Percentiles rank a stretch among this genome's conserved stretches.
Evolutionary conservation across 2,113 vertebrate species (phyloP).

Genomic region (Oncorhynchus clarkii): DNA sequence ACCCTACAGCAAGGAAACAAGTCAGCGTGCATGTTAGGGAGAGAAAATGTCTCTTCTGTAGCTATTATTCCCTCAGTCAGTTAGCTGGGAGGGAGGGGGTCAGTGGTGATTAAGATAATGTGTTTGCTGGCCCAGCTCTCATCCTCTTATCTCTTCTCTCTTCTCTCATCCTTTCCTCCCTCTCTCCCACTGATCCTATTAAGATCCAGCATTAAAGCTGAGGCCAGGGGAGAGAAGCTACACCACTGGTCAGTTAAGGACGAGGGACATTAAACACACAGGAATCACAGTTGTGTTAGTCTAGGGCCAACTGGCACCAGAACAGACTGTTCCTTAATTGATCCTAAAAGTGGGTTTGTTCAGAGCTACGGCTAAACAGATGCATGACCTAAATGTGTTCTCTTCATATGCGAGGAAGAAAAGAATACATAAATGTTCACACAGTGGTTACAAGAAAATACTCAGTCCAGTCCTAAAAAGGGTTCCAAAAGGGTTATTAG

Average conservation of each 20-base stretch:
- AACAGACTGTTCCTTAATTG: neutral
- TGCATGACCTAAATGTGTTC: too few relatives aligned
- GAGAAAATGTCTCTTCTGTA: neutral
- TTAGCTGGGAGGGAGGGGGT: neutral
- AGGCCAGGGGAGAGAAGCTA: neutral
- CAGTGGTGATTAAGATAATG: slow-evolving; percentile 56
- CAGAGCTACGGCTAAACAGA: too few relatives aligned
- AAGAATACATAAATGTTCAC: too few relatives aligned
- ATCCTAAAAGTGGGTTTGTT: too few relatives aligned
- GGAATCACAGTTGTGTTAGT: too few relatives aligned
- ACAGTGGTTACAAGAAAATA: too few relatives aligned
- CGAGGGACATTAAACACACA: too few relatives aligned
- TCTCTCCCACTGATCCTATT: neutral
- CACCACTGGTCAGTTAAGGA: neutral
- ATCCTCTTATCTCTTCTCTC: slow-evolving; percentile 37
- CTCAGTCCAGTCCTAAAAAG: too few relatives aligned
- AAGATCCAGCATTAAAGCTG: neutral
- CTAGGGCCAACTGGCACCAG: neutral
- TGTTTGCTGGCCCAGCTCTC: slow-evolving; percentile 46
- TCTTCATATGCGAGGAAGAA: too few relatives aligned
- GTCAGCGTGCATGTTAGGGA: neutral
- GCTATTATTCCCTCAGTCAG: neutral
- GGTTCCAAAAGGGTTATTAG: too few relatives aligned
- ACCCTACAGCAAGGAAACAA: slow-evolving; percentile 55
- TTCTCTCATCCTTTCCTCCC: neutral